These are phyloP conservation scores for Synanceia verrucosa DNA, from an alignment of 2,797 vertebrate species.

Conservation along the genomic window DNA sequence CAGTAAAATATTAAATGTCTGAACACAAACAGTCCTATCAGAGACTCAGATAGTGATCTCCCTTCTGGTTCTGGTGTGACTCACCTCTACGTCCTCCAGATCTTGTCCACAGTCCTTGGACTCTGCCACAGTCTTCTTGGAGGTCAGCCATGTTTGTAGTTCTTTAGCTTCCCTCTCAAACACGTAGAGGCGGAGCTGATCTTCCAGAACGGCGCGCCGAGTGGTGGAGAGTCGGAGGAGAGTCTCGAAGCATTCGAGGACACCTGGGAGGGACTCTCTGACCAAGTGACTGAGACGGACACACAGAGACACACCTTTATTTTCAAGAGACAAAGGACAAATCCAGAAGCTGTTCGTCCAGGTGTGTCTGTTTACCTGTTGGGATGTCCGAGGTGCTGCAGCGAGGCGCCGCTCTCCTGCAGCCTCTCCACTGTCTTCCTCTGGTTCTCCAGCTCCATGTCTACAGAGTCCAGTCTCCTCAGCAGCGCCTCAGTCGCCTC, in stretches of 20 bases:
- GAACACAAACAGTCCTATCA: no score
- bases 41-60: background rate
- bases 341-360: no score
- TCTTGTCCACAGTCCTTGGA: conserved; percentile 88
- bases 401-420: conserved; percentile 76
- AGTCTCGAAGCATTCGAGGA: conserved; percentile 73
- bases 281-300: conserved; percentile 65
- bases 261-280: conserved; percentile 63
- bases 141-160: conserved; percentile 87
- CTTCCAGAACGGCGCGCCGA: conserved; percentile 74
- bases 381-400: conserved; percentile 80
- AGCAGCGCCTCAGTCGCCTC: conserved; percentile 84
- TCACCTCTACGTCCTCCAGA: conserved; percentile 87
- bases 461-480: conserved; percentile 83
- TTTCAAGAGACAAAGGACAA: background rate
- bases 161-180: conserved; percentile 87
- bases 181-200: conserved; percentile 85
- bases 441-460: conserved; percentile 85
- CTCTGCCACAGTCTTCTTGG: conserved; percentile 80
- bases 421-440: conserved; percentile 71
- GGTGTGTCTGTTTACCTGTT: conserved; percentile 77
- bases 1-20: no score
- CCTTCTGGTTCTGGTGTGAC: background rate
- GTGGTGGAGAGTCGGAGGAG: conserved; percentile 76
- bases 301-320: background rate